Percentiles rank a stretch among this genome's conserved stretches.
phyloP scores from a whole-genome alignment of 2,888 invertebrate species.

The Dascillus cervinus region DNA sequence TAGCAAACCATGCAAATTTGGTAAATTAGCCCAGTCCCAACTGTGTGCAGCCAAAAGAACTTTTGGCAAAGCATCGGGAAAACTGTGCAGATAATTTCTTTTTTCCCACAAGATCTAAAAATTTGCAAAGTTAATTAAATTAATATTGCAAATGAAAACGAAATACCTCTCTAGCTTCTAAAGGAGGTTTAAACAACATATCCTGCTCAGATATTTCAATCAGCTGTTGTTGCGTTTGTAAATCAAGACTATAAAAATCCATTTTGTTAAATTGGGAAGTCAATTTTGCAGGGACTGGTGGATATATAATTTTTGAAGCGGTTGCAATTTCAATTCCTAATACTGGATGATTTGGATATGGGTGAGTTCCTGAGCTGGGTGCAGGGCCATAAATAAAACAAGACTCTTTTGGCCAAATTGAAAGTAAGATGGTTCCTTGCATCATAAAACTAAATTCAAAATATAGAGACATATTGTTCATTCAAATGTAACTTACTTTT shows the following conservation, averaged over 20 bases:
- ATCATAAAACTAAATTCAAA: slow-evolving; percentile 55
- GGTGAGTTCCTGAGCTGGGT: slow-evolving; percentile 68
- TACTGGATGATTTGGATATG: slow-evolving; percentile 65
- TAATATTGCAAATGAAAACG: not conserved
- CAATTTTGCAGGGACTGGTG: slow-evolving; percentile 45
- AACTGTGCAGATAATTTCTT: slow-evolving; percentile 76
- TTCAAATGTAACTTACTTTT: slow-evolving; percentile 52
- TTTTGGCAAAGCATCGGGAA: slow-evolving; percentile 80
- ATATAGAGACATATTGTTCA: not conserved
- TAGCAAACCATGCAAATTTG: slow-evolving; percentile 82
- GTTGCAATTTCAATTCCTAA: slow-evolving; percentile 53
- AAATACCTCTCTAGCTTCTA: slow-evolving; percentile 59
- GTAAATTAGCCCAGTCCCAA: slow-evolving; percentile 85
- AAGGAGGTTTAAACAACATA: slow-evolving; percentile 63
- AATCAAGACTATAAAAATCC: slow-evolving; percentile 73
- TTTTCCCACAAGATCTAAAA: slow-evolving; percentile 86
- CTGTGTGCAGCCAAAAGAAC: slow-evolving; percentile 79
- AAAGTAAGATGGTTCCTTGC: slow-evolving; percentile 71
- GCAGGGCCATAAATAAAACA: slow-evolving; percentile 82
- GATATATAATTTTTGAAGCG: slow-evolving; percentile 60
- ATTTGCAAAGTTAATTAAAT: slow-evolving; percentile 17
- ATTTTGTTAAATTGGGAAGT: slow-evolving; percentile 41
- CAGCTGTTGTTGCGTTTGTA: slow-evolving; percentile 69
- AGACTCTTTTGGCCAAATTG: slow-evolving; percentile 77
- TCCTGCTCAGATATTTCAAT: slow-evolving; percentile 67